Evolutionary conservation across 2,888 invertebrate species (phyloP).

Genomic region (Ametastegia equiseti): DNA sequence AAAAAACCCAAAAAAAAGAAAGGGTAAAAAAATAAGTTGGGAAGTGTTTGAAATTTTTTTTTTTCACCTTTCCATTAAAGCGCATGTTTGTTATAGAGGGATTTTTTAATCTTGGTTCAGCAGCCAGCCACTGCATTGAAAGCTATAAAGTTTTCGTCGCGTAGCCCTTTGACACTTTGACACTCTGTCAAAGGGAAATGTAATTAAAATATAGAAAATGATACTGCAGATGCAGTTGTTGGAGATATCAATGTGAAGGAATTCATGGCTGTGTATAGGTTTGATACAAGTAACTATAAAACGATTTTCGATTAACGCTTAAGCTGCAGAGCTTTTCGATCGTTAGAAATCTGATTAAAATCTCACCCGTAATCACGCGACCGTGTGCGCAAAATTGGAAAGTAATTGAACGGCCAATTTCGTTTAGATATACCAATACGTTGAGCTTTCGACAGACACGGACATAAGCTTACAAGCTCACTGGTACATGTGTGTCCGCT

Average conservation of each 20-base stretch:
- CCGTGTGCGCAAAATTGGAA: conserved; percentile 34
- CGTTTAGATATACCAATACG: neutral
- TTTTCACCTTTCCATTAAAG: neutral
- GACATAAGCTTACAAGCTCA: neutral
- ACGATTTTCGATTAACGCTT: neutral
- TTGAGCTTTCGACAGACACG: neutral
- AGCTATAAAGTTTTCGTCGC: neutral
- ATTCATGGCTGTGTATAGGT: too few relatives aligned
- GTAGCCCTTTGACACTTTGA: neutral
- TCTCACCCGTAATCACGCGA: conserved; percentile 25
- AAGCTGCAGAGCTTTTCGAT: neutral
- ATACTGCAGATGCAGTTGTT: neutral
- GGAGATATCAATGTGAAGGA: too few relatives aligned
- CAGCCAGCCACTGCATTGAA: neutral
- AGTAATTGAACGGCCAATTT: conserved; percentile 40
- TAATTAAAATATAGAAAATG: neutral
- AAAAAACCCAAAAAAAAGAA: too few relatives aligned
- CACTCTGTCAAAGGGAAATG: neutral
- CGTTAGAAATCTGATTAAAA: conserved; percentile 26
- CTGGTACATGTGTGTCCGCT: neutral
- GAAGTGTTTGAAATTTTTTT: too few relatives aligned
- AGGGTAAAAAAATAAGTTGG: neutral
- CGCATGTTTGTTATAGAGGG: neutral
- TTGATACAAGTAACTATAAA: neutral
- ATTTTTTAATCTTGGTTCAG: neutral